Base-by-base conservation (phyloP, 2,797 vertebrate species). In the Phoxinus dragarum region DNA sequence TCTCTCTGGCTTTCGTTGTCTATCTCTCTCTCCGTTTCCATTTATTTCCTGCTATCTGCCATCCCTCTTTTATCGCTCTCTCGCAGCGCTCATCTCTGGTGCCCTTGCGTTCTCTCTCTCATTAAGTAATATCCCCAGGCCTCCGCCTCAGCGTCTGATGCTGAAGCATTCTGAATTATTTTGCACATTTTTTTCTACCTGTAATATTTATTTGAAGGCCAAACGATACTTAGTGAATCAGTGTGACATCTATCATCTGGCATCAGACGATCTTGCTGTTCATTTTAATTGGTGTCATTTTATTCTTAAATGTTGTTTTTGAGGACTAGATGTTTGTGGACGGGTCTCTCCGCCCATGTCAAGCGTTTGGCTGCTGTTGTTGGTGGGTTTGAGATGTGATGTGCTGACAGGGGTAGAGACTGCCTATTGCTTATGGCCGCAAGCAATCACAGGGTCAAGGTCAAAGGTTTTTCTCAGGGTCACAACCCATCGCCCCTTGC, bases 131-230 rank as follows among this genome's bases (percentile, higher is more conserved):
- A 86, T 77, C 88, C 85, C 72, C 44, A 31, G 88, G 87, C 82
- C 59, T 73, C 77, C 54, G 71, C 86, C 75, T 38, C 17, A 23
- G 36, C n/a, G 6, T 84, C 78, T 85, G 69, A 61, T 69, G 56
- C 76, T 42, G 23, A 67, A 79, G 77, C 79, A 85, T 80, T 89
- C 88, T 27, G 82, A 81, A 79, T 86, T 81, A 85, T 89, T 87
- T 87, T 88, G 82, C 75, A 44, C 66, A 42, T 75, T 73, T 88
- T 72, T 80, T 86, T 40, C 86, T 78, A 88, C 87, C 87, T 88
- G 72, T 67, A 79, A 85, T 80, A 81, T 86, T 87, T 71, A 77
- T 81, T n/a, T 80, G 80, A 77, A 82, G 68, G 71, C 81, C 80
- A 85, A 85, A 27, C 23, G 76, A 73, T 80, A 54, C 69, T 85